Conservation (phyloP, 2,113 vertebrate species). For the Eretmochelys imbricata region DNA sequence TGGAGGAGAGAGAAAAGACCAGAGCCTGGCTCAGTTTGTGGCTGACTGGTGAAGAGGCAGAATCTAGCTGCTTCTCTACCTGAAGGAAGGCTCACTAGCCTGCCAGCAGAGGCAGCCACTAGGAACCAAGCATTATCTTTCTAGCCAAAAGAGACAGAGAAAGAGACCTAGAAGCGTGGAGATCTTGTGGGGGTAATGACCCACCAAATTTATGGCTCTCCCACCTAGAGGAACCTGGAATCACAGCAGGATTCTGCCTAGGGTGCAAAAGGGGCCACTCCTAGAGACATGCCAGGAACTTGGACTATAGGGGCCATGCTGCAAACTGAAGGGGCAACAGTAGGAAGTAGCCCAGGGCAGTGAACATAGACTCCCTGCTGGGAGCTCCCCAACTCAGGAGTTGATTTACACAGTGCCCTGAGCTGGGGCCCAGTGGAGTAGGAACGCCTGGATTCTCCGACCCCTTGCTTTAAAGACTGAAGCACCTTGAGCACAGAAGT, state of each 20-base stretch:
- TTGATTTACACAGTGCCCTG: not conserved
- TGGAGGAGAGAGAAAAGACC: not conserved
- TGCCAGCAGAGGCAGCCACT: not conserved
- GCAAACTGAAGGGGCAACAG: not conserved
- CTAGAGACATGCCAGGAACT: not conserved
- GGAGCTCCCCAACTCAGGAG: not conserved
- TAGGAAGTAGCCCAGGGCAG: not conserved
- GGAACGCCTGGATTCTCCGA: not conserved
- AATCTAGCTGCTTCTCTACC: not conserved
- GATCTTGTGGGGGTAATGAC: not conserved
- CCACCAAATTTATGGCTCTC: not conserved
- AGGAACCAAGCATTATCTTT: not conserved
- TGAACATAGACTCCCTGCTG: not conserved
- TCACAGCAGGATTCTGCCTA: not conserved
- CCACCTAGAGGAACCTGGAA: not conserved
- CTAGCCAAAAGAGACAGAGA: not conserved
- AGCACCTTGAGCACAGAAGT: not conserved
- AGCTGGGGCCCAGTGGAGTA: not conserved
- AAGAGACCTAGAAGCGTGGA: not conserved
- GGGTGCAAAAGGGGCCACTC: not conserved
- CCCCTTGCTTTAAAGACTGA: not conserved
- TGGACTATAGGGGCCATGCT: not conserved
- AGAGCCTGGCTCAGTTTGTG: not conserved
- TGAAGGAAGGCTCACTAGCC: not conserved
- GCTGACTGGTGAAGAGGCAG: not conserved